Percentiles rank a stretch among this genome's conserved stretches.
phyloP scores from a whole-genome alignment of 2,888 invertebrate species.

The Drosophila gaucha region DNA sequence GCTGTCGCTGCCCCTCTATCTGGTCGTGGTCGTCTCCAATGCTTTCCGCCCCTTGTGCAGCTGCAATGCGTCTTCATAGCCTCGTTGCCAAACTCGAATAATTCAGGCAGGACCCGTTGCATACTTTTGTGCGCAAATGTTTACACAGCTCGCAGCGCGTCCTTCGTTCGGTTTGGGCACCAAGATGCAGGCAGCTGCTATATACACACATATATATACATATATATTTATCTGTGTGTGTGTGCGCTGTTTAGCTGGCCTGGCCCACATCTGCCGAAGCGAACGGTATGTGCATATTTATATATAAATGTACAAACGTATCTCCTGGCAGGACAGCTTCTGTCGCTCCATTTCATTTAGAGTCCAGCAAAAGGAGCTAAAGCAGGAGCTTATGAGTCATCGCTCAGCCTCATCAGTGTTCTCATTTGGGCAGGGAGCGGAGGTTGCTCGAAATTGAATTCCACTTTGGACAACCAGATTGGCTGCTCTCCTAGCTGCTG shows the following conservation, averaged over 20 bases:
- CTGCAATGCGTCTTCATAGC: conserved; percentile 46
- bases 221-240: conserved; percentile 1
- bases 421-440: conserved; percentile 44
- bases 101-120: conserved; percentile 74
- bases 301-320: conserved; percentile 30
- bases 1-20: neutral
- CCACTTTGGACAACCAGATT: conserved; percentile 45
- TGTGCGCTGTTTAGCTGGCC: conserved; percentile 41
- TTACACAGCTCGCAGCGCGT: conserved; percentile 63
- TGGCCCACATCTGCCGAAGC: conserved; percentile 48
- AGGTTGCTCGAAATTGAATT: conserved; percentile 64
- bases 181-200: conserved; percentile 53
- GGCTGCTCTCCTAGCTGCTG: conserved; percentile 25
- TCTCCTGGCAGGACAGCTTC: conserved; percentile 8
- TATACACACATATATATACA: conserved; percentile 1
- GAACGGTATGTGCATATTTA: conserved; percentile 32
- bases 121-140: conserved; percentile 80
- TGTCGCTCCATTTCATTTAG: conserved; percentile 17
- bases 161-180: conserved; percentile 52
- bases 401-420: conserved; percentile 25
- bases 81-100: conserved; percentile 64
- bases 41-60: neutral
- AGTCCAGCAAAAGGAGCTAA: conserved; percentile 9
- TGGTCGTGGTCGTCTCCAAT: no score
- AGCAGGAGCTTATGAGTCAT: conserved; percentile 44